A percentile compares a stretch with the other conserved stretches of the same genome.
These are phyloP conservation scores for Menura novaehollandiae DNA, from an alignment of 2,113 vertebrate genomes.

Conservation along the genomic window DNA sequence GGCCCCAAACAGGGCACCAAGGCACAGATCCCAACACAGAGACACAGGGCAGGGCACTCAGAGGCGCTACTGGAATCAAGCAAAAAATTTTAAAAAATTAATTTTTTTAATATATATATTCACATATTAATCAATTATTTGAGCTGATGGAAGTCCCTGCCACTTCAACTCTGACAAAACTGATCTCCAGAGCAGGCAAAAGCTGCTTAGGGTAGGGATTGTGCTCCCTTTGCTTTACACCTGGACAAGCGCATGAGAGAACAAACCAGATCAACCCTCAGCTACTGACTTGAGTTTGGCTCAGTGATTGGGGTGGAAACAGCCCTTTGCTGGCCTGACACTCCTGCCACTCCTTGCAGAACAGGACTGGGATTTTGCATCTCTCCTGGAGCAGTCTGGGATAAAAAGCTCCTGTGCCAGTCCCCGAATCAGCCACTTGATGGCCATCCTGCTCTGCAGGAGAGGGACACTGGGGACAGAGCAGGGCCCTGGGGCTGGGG, in stretches of 20 bases:
- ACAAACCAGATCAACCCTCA: too few relatives aligned
- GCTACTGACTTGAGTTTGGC: background rate
- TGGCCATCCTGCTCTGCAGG: background rate
- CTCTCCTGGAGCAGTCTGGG: background rate
- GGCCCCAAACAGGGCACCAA: background rate
- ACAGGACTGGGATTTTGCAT: rapidly evolving
- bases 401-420: background rate
- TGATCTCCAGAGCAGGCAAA: background rate
- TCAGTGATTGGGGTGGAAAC: rapidly evolving
- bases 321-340: background rate
- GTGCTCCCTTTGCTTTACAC: background rate
- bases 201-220: background rate
- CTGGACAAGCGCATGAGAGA: background rate
- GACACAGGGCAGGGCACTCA: background rate
- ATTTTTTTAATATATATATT: background rate
- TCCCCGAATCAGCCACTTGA: background rate
- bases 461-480: background rate
- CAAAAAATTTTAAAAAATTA: background rate
- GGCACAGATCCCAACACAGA: background rate
- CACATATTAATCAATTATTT: background rate
- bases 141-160: background rate
- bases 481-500: background rate
- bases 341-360: background rate
- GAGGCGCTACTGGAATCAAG: background rate
- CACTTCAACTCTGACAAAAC: background rate